Conservation (phyloP, 2,113 vertebrate genomes). For the Picathartes gymnocephalus region DNA sequence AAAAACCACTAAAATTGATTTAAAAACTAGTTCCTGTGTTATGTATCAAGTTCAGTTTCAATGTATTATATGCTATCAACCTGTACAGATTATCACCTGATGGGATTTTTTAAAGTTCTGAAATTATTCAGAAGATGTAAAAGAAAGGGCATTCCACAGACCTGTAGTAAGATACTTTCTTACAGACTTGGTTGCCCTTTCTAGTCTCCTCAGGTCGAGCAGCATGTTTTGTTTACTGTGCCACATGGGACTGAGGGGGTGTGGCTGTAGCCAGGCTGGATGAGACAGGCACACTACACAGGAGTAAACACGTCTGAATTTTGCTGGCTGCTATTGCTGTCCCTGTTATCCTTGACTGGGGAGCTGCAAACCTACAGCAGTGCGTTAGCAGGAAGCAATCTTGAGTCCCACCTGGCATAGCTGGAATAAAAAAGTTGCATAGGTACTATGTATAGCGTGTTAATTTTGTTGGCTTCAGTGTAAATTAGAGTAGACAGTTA, state of each 20-base stretch:
- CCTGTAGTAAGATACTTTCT: background rate
- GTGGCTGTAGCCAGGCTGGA: background rate
- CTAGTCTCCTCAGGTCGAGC: background rate
- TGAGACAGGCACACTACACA: background rate
- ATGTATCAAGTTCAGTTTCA: background rate
- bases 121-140: background rate
- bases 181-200: background rate
- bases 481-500: background rate
- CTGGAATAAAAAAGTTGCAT: background rate
- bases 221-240: background rate
- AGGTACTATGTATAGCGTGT: background rate
- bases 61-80: background rate
- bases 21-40: background rate
- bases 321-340: background rate
- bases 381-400: background rate
- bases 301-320: background rate
- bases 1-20: background rate
- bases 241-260: background rate
- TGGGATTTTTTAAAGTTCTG: background rate
- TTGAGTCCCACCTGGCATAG: background rate
- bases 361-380: background rate
- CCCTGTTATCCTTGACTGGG: background rate
- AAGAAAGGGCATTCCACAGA: background rate
- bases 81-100: background rate
- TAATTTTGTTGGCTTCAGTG: background rate